Evolutionary conservation across 1,140 invertebrate species (phyloP), one percentile per base, ranked within the genome.

Genomic region (Phthorimaea operculella): DNA sequence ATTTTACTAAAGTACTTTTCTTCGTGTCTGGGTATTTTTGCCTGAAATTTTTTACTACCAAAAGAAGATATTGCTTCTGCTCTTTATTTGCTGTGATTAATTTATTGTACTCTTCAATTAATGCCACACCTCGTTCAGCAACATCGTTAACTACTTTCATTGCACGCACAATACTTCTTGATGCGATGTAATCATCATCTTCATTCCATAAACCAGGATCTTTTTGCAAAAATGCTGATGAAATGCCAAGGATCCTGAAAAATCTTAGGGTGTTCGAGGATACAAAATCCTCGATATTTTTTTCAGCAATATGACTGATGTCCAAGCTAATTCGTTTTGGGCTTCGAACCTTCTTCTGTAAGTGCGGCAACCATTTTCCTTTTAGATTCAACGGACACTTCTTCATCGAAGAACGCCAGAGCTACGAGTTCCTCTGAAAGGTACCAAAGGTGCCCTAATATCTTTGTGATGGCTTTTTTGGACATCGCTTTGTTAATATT

Each of bases 321-420:
- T 66, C 54, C 39, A 54, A 48, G 55, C 7, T 58, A n/a, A 59
- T 67, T 47, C 45, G 44, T 36, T 63, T 59, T 33, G 36, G 57
- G 44, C 34, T 52, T 52, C 59, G 39, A 33, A 53, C 52, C 48
- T 56, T 54, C 45, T 16, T 58, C 39, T 18, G 57, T 53, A 34
- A 62, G 12, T 50, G 51, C 44, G 12, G 39, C 28, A 14, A 67
- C 58, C 57, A 67, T 69, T 60, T 60, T 64, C 47, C 61, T 55
- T 54, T 63, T 72, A 12, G 12, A 53, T 48, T 64, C 51, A 55
- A 54, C 47, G 45, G 57, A 39, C 50, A 78, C 59, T 52, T 65
- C 51, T 39, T 64, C 55, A 63, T 76, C 70, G 60, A 78, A 76
- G 64, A 76, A 58, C 18, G 65, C 59, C 47, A 78, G 59, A 39